Evolutionary conservation across 2,888 invertebrate species (phyloP).

Genomic region (Sarcophaga caerulescens): DNA sequence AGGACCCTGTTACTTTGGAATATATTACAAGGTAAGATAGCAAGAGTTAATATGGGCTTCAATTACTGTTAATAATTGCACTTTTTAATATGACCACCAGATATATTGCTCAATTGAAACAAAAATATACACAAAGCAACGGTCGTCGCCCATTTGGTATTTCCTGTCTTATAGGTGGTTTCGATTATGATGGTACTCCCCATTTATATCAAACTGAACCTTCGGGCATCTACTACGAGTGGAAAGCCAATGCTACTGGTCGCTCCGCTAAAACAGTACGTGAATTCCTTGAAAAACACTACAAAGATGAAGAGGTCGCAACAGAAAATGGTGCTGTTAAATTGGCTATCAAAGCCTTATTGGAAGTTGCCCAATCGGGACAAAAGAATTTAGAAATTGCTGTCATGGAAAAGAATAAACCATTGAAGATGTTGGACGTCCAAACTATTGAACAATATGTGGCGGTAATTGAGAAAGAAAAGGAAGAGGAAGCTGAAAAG

Average conservation of each 20-base stretch:
- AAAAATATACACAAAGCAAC: conserved; percentile 99
- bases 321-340: conserved; percentile 94
- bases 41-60: too few species aligned
- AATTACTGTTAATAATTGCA: too few species aligned
- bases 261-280: conserved; percentile 98
- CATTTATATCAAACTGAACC: conserved; percentile 99
- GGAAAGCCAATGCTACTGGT: conserved; percentile 99
- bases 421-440: conserved; percentile 93
- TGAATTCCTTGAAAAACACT: conserved; percentile 99
- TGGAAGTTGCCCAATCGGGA: conserved; percentile 99
- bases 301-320: conserved; percentile 91
- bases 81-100: conserved; percentile 75
- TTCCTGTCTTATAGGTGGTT: conserved; percentile 98
- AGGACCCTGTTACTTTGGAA: conserved; percentile 99
- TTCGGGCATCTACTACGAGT: conserved; percentile 99
- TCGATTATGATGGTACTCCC: conserved; percentile 97
- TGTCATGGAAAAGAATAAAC: conserved; percentile 90
- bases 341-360: conserved; percentile 95
- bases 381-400: conserved; percentile 99
- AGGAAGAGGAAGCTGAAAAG: conserved; percentile 98
- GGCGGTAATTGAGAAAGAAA: conserved; percentile 97
- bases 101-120: conserved; percentile 90
- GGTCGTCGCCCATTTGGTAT: conserved; percentile 99
- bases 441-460: conserved; percentile 97
- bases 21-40: conserved; percentile 88